Conservation (phyloP, 2,113 vertebrate genomes). For the Saccopteryx bilineata region DNA sequence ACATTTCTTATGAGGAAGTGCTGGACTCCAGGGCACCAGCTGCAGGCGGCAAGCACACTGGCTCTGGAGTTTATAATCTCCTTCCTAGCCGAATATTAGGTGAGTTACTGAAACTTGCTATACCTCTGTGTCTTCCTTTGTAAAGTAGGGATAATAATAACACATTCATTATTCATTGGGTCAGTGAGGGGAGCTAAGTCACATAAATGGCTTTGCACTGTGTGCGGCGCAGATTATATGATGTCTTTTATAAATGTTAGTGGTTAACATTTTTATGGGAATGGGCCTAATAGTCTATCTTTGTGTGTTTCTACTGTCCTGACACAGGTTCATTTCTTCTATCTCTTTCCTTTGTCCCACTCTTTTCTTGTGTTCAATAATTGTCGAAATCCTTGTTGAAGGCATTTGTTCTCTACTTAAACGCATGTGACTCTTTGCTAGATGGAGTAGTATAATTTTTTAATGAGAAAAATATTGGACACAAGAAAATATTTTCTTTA, state of each 20-base stretch:
- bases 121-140: background rate
- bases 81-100: background rate
- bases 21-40: background rate
- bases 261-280: background rate
- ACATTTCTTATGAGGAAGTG: background rate
- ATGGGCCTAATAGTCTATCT: background rate
- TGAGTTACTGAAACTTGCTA: background rate
- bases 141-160: background rate
- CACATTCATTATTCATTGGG: background rate
- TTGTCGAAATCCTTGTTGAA: constrained; percentile 23
- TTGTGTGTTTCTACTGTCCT: background rate
- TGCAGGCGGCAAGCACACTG: background rate
- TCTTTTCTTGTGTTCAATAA: background rate
- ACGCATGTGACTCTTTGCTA: background rate
- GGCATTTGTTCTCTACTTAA: background rate
- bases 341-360: background rate
- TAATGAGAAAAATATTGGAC: constrained; percentile 19
- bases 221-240: rapidly evolving
- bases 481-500: constrained; percentile 27
- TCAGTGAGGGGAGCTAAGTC: background rate
- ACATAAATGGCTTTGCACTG: background rate
- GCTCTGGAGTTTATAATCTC: background rate
- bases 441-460: background rate
- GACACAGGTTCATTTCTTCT: background rate
- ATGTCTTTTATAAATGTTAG: background rate